A percentile compares a stretch with the other conserved stretches of the same genome.
These are phyloP conservation scores for Dryomyza anilis DNA, from an alignment of 2,888 invertebrate species.

Conservation along the genomic window DNA sequence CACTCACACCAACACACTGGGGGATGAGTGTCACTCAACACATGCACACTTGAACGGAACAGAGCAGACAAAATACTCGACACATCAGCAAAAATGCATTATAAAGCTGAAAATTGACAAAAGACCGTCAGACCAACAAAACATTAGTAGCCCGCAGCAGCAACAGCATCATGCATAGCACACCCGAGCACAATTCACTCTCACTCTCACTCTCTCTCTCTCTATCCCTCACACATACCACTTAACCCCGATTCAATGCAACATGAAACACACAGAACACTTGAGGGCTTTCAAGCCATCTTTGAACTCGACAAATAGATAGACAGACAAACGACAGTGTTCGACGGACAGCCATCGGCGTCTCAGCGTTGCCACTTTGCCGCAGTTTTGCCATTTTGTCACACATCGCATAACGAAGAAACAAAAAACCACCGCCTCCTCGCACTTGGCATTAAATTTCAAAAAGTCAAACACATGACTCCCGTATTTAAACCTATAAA, in stretches of 20 bases:
- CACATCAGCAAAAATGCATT: background rate
- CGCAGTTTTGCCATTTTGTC: background rate
- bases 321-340: background rate
- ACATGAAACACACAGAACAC: slow-evolving; percentile 11
- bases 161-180: background rate
- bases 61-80: background rate
- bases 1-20: background rate
- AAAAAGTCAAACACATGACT: no score
- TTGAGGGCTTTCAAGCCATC: slow-evolving; percentile 12
- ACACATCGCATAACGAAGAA: no score
- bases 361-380: background rate
- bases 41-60: background rate
- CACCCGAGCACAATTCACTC: background rate
- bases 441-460: no score
- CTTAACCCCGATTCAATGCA: slow-evolving; percentile 19
- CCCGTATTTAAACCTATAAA: no score
- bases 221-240: background rate
- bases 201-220: background rate
- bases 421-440: no score
- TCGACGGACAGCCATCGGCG: background rate
- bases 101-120: slow-evolving; percentile 15
- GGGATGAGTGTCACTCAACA: slow-evolving; percentile 6
- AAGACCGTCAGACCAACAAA: background rate
- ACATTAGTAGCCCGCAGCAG: background rate
- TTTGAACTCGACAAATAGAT: background rate